These are phyloP conservation scores for Scartelaos histophorus DNA, from an alignment of 2,113 vertebrate genomes.

Conservation along the genomic window DNA sequence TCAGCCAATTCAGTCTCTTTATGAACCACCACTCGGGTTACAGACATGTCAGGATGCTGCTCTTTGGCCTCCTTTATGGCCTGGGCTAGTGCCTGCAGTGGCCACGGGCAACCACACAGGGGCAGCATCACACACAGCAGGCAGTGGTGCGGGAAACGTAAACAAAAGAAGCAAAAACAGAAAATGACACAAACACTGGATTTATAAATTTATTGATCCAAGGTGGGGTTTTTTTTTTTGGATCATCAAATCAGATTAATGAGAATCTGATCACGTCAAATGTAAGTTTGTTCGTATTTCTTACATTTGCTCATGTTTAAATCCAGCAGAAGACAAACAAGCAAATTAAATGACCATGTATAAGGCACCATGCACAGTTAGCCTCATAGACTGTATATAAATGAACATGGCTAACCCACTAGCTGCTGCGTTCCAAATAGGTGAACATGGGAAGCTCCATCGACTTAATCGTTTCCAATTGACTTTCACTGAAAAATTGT, in stretches of 20 bases:
- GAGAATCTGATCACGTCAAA: constrained; percentile 7
- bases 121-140: constrained; percentile 58
- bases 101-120: constrained; percentile 39
- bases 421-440: too few species aligned
- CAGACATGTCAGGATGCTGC: constrained; percentile 99
- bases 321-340: constrained; percentile 47
- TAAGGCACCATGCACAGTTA: constrained; percentile 20
- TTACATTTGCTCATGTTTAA: constrained; percentile 31
- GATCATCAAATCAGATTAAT: not conserved
- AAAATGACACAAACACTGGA: constrained; percentile 49
- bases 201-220: constrained; percentile 24
- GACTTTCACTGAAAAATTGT: too few species aligned
- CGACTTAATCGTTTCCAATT: too few species aligned
- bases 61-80: constrained; percentile 99
- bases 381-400: not conserved
- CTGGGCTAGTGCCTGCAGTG: constrained; percentile 91
- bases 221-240: not conserved
- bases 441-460: too few species aligned
- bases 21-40: constrained; percentile 97
- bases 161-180: constrained; percentile 60
- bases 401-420: too few species aligned
- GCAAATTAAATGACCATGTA: constrained; percentile 46
- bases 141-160: constrained; percentile 43
- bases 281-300: constrained; percentile 2
- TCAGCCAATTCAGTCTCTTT: constrained; percentile 95